phyloP scores from a whole-genome alignment of 2,888 invertebrate species.

The Hedychridium roseum region DNA sequence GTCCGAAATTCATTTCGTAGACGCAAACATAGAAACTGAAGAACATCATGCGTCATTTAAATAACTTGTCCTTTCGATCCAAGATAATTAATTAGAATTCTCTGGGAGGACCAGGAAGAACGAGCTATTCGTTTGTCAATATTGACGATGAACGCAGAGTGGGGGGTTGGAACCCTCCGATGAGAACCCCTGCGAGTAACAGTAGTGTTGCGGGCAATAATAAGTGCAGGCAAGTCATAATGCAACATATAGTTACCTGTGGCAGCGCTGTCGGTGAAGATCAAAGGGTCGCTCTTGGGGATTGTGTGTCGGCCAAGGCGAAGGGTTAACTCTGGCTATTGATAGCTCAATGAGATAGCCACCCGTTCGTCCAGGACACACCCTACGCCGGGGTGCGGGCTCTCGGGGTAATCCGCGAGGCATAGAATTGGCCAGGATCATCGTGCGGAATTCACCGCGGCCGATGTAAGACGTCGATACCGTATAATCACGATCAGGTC shows the following conservation, averaged over 20 bases:
- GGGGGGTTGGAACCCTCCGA: too few species aligned
- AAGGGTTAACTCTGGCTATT: constrained; percentile 53
- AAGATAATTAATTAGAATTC: too few species aligned
- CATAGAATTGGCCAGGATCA: constrained; percentile 10
- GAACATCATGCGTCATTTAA: too few species aligned
- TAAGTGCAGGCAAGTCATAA: constrained; percentile 55
- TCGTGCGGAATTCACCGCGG: constrained; percentile 14
- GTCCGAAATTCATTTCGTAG: too few species aligned
- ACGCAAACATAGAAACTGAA: too few species aligned
- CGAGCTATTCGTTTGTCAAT: too few species aligned
- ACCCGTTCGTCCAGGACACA: constrained; percentile 48
- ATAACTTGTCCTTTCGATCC: too few species aligned
- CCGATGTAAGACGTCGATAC: constrained; percentile 56
- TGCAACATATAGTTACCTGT: constrained; percentile 57
- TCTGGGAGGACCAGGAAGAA: too few species aligned
- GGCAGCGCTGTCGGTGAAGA: constrained; percentile 57
- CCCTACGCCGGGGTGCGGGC: constrained; percentile 41
- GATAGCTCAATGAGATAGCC: constrained; percentile 59
- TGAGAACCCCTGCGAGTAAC: constrained; percentile 47
- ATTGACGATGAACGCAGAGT: too few species aligned
- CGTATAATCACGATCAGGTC: constrained; percentile 49
- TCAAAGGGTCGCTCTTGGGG: constrained; percentile 48
- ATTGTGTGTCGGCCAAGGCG: constrained; percentile 44
- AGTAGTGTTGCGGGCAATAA: constrained; percentile 52
- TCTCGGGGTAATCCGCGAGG: constrained; percentile 23